Evolutionary conservation across 2,888 invertebrate species (phyloP), one percentile per base, ranked within the genome.

Genomic region (Hermodice carunculata): DNA sequence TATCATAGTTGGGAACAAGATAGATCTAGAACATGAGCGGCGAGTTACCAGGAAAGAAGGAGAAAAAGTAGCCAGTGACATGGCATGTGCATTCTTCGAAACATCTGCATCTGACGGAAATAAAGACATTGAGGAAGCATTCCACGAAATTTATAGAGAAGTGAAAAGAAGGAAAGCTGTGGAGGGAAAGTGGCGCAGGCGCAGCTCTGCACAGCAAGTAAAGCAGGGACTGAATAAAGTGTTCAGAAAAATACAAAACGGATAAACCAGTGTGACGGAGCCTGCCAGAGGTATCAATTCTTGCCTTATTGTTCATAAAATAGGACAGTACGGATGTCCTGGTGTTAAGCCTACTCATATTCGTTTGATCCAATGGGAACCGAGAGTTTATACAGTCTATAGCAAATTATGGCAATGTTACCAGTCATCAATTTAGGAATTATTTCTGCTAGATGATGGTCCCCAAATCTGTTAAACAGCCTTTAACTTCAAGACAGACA

Each of bases 61-160:
- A 6, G 80, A 82, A 64, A 69, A 73, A 1, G 49, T 81, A 34
- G 82, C 84, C 1, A 69, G 75, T 3, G 81, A 83, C 28, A 75
- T 81, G 77, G 80, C 81, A 43, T 80, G 81, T 66, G 81, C 81
- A 0, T 84, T 82, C 69, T 82, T 77, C 69, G 84, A 84, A 63
- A 85, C 78, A 24, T 83, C 81, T 28, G 85, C 84, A 29, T 79
- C 81, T 64, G 84, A 85, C 58, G 84, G 83, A 2, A 78, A 81
- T n/a, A 73, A 75, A 3, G 80, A 81, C 58, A 82, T 85, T n/a
- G 61, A 73, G 5, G 84, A 85, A 64, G 72, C 83, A 44, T 85
- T 85, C 66, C 74, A 81, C 54, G 84, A 85, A 72, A 77, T 85
- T 37, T 79, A 82, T 62, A 72, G 85, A 22, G 85, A 85, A 61